Percentiles rank a stretch among this genome's conserved stretches.
phyloP scores from a whole-genome alignment of 2,888 invertebrate species.

The Thereva unica region DNA sequence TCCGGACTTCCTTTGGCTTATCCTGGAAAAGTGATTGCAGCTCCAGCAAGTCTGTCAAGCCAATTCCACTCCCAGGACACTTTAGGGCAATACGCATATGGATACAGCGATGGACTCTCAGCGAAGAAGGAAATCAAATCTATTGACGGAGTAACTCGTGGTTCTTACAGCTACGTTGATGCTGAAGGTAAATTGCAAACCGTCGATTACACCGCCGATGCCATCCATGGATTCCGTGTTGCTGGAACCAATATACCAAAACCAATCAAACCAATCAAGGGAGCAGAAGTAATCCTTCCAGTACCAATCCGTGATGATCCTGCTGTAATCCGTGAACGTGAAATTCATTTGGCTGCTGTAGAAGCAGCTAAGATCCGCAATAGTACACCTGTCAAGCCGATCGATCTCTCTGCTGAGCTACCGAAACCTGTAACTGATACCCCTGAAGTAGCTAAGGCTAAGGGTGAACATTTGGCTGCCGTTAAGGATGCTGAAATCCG shows the following conservation, averaged over 20 bases:
- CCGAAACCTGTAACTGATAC: conserved; percentile 59
- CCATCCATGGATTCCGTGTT: conserved; percentile 64
- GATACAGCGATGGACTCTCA: too few relatives aligned
- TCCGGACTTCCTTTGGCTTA: conserved; percentile 51
- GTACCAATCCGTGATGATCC: too few relatives aligned
- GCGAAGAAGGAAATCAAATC: conserved; percentile 57
- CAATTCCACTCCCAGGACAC: too few relatives aligned
- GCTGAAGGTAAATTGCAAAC: conserved; percentile 64
- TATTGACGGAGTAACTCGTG: conserved; percentile 64
- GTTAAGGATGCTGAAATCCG: conserved; percentile 43
- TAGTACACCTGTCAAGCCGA: too few relatives aligned
- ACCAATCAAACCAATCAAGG: conserved; percentile 47
- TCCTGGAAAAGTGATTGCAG: conserved; percentile 59
- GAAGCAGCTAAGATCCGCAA: too few relatives aligned
- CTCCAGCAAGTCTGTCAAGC: too few relatives aligned
- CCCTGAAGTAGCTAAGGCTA: conserved; percentile 57
- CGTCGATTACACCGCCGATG: conserved; percentile 64
- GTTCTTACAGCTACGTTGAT: conserved; percentile 66
- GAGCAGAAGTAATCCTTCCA: conserved; percentile 45
- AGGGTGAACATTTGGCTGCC: conserved; percentile 43
- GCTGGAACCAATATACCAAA: conserved; percentile 66
- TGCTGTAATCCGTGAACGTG: too few relatives aligned
- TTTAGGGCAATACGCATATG: too few relatives aligned
- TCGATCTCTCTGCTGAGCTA: conserved; percentile 36
- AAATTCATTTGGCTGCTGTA: conserved; percentile 48